Conservation (phyloP, 2,888 invertebrate genomes). For the Colostygia pectinataria region DNA sequence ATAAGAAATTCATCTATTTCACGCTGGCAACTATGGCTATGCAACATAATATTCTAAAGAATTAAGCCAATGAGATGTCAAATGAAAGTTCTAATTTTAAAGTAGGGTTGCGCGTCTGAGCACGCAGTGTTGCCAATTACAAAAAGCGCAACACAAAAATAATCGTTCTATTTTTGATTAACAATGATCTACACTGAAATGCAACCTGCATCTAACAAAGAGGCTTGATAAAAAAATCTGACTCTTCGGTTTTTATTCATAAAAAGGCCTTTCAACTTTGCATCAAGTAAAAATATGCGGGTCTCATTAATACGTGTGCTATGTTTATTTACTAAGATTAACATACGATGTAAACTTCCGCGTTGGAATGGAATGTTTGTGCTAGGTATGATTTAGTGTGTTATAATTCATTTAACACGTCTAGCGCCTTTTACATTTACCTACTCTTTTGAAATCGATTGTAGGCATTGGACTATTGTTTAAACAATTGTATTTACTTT, state of each 20-base stretch:
- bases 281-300: conserved; percentile 16
- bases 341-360: conserved; percentile 33
- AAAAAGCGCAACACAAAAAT: conserved; percentile 24
- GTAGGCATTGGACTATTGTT: background rate
- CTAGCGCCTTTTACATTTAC: background rate
- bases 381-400: conserved; percentile 24
- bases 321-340: conserved; percentile 31
- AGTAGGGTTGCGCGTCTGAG: conserved; percentile 31
- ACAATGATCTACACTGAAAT: conserved; percentile 12
- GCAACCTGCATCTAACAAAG: background rate
- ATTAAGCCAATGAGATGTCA: conserved; percentile 25
- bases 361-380: conserved; percentile 19
- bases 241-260: conserved; percentile 3
- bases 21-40: conserved; percentile 14
- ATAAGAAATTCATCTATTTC: conserved; percentile 1
- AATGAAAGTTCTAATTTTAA: conserved; percentile 33
- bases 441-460: background rate
- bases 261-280: conserved; percentile 3
- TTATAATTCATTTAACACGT: conserved; percentile 26
- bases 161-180: conserved; percentile 7
- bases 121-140: conserved; percentile 35
- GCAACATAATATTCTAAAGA: conserved; percentile 27
- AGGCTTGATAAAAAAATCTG: background rate
- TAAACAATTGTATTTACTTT: background rate
- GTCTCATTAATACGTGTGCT: conserved; percentile 28